phyloP scores from a whole-genome alignment of 2,888 invertebrate species.

The Dasysyrphus albostriatus region DNA sequence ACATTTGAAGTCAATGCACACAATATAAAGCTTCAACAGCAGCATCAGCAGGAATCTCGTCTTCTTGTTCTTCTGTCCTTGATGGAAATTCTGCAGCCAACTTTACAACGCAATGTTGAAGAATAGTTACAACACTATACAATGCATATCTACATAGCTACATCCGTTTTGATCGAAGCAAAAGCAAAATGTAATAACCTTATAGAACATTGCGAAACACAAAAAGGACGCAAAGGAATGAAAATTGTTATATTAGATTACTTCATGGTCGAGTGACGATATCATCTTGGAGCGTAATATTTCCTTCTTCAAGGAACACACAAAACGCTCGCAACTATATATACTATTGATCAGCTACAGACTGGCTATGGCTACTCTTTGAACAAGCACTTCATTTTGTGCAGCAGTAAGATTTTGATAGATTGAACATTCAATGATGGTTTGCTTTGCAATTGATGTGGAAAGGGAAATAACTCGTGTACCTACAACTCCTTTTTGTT shows the following conservation, averaged over 20 bases:
- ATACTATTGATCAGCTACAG: constrained; percentile 26
- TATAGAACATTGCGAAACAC: constrained; percentile 69
- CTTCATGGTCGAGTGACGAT: constrained; percentile 75
- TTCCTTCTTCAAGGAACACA: constrained; percentile 63
- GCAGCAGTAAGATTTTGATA: constrained; percentile 71
- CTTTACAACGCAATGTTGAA: background rate
- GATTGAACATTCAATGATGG: constrained; percentile 74
- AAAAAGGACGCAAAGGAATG: constrained; percentile 73
- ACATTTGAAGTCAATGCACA: constrained; percentile 74
- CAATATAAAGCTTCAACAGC: constrained; percentile 57
- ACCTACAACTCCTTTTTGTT: background rate
- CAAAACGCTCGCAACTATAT: constrained; percentile 24
- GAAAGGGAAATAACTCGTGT: background rate
- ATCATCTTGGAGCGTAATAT: constrained; percentile 74
- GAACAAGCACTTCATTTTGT: constrained; percentile 74
- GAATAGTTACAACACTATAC: constrained; percentile 9
- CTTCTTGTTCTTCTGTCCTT: constrained; percentile 31
- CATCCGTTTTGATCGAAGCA: constrained; percentile 21
- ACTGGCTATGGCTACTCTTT: constrained; percentile 66
- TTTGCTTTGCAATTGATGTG: constrained; percentile 49
- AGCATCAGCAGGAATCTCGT: constrained; percentile 59
- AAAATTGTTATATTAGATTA: constrained; percentile 76
- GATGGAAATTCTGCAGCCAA: constrained; percentile 25
- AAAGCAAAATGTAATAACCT: constrained; percentile 73
- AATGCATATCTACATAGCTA: constrained; percentile 17